phyloP scores from a whole-genome alignment of 2,797 vertebrate species.

The Girardinus metallicus region DNA sequence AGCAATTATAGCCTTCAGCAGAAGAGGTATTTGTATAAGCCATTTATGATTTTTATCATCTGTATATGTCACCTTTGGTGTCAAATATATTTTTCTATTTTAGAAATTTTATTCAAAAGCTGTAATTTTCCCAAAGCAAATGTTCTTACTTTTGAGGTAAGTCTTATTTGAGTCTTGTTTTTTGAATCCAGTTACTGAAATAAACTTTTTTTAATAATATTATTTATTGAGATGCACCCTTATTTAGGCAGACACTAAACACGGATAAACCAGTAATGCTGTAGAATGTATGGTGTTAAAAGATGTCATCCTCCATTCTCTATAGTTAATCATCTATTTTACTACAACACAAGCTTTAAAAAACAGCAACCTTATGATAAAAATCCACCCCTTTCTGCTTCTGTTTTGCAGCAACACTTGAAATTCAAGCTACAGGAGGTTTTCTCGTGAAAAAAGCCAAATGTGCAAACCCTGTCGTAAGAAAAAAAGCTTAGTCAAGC shows the following conservation, averaged over 20 bases:
- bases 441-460: slow-evolving; percentile 28
- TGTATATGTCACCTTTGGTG: not conserved
- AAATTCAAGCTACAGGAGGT: slow-evolving; percentile 35
- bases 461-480: slow-evolving; percentile 27
- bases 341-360: not conserved
- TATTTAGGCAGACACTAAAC: not conserved
- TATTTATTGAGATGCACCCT: not conserved
- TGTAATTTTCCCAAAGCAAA: not conserved
- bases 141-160: not conserved
- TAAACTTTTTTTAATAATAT: not conserved
- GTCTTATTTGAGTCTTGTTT: not conserved
- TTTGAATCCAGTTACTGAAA: not conserved
- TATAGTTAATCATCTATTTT: not conserved
- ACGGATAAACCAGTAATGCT: not conserved
- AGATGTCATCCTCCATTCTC: not conserved
- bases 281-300: not conserved
- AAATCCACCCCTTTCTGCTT: slow-evolving; percentile 38
- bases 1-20: not conserved
- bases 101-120: not conserved
- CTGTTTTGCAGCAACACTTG: slow-evolving; percentile 35
- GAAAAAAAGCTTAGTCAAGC: slow-evolving; percentile 33
- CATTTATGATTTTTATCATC: not conserved
- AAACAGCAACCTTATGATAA: slow-evolving; percentile 32
- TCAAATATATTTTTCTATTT: not conserved
- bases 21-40: not conserved